A percentile compares a stretch with the other conserved stretches of the same genome.
These are phyloP conservation scores for Dicyrtoma fusca DNA, from an alignment of 2,888 invertebrate genomes.

Conservation along the genomic window DNA sequence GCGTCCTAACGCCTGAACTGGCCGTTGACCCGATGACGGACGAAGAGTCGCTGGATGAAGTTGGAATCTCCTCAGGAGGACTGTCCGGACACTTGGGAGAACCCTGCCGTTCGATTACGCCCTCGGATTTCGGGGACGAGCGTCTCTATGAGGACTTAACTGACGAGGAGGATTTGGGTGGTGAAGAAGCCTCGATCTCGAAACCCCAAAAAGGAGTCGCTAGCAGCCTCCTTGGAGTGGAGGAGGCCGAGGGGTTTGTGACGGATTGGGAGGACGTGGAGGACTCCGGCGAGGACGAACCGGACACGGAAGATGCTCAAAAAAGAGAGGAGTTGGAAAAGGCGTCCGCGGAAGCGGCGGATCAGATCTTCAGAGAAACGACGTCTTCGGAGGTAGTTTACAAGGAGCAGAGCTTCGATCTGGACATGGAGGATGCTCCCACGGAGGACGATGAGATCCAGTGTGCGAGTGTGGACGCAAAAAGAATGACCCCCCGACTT, in stretches of 20 bases:
- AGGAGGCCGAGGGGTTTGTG: constrained; percentile 52
- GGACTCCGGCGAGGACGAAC: constrained; percentile 59
- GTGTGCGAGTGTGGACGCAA: constrained; percentile 43
- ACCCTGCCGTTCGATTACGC: constrained; percentile 41
- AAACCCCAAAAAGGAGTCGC: constrained; percentile 34
- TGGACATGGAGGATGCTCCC: constrained; percentile 13
- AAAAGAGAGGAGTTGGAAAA: constrained; percentile 13
- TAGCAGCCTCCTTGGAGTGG: constrained; percentile 31
- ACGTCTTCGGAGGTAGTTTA: constrained; percentile 40
- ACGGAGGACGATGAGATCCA: constrained; percentile 49
- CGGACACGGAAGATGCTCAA: constrained; percentile 43
- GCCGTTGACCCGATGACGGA: constrained; percentile 48
- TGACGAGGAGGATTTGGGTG: constrained; percentile 51
- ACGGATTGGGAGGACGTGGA: constrained; percentile 58
- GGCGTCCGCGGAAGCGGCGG: constrained; percentile 30
- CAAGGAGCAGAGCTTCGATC: constrained; percentile 43
- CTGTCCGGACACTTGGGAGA: neutral
- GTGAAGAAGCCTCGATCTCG: constrained; percentile 15
- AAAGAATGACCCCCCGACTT: constrained; percentile 41
- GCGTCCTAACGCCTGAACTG: constrained; percentile 38
- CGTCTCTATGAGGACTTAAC: constrained; percentile 50
- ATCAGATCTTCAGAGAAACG: constrained; percentile 42
- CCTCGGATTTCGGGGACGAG: constrained; percentile 50
- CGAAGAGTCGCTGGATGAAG: constrained; percentile 42
- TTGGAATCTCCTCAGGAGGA: neutral